Evolutionary conservation across 2,888 invertebrate genomes (phyloP).

Genomic region (Pimpla rufipes): DNA sequence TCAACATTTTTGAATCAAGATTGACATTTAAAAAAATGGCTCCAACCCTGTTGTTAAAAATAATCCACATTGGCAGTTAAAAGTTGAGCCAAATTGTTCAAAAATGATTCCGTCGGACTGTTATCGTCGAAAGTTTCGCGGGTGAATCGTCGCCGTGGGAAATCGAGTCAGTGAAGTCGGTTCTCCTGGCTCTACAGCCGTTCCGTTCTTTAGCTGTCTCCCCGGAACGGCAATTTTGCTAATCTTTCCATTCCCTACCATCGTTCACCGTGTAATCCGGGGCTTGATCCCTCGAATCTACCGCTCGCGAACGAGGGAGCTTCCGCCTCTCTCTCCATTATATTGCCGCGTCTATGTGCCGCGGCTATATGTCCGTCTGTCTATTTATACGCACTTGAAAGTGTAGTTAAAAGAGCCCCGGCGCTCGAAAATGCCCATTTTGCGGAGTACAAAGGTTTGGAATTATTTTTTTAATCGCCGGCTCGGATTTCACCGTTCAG

Average conservation of each 20-base stretch:
- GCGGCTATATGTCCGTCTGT: conserved; percentile 13
- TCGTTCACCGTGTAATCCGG: conserved; percentile 66
- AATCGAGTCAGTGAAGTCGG: conserved; percentile 39
- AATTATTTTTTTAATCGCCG: neutral
- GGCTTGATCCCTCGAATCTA: conserved; percentile 52
- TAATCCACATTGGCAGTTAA: too few species aligned
- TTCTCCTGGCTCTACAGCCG: conserved; percentile 6
- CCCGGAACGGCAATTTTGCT: conserved; percentile 67
- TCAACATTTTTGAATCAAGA: too few species aligned
- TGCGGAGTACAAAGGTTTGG: neutral
- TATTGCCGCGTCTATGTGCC: neutral
- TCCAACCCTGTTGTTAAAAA: too few species aligned
- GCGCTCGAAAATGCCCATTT: neutral
- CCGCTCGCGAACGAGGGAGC: conserved; percentile 38
- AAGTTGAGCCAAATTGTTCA: too few species aligned
- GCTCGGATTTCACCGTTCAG: too few species aligned
- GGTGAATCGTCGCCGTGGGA: conserved; percentile 22
- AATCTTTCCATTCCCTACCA: conserved; percentile 70
- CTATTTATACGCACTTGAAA: conserved; percentile 1
- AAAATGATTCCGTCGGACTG: neutral
- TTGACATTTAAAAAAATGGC: too few species aligned
- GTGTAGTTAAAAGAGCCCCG: neutral
- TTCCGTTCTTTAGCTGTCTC: conserved; percentile 17
- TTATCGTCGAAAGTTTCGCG: conserved; percentile 22
- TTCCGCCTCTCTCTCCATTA: conserved; percentile 25